A percentile compares a stretch with the other conserved stretches of the same genome.
Conservation (phyloP, 2,113 vertebrate species). For the Tachuris rubrigastra region DNA sequence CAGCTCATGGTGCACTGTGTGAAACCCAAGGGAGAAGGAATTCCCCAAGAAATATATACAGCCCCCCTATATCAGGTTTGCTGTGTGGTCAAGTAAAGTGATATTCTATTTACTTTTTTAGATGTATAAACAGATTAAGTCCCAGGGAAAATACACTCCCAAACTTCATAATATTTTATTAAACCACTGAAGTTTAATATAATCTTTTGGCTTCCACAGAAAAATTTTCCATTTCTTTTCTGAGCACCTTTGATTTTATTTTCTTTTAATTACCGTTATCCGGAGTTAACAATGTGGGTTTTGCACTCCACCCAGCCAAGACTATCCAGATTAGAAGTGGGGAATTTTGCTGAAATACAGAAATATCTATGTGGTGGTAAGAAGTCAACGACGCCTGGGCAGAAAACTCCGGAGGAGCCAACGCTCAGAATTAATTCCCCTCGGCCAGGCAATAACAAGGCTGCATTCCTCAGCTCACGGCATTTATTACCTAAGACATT, state of each 20-base stretch:
- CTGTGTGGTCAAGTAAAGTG: conserved; percentile 63
- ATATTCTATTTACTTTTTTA: conserved; percentile 63
- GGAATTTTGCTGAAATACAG: conserved; percentile 56
- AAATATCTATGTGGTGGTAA: background rate
- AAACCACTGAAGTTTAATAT: conserved; percentile 54
- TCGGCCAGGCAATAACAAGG: background rate
- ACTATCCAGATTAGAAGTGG: background rate
- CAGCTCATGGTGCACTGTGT: background rate
- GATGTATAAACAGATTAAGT: conserved; percentile 57
- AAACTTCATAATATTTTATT: conserved; percentile 58
- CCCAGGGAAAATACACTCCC: conserved; percentile 55
- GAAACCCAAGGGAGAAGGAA: conserved; percentile 31
- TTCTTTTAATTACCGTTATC: conserved; percentile 60
- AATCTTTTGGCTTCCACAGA: conserved; percentile 40
- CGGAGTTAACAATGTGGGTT: conserved; percentile 37
- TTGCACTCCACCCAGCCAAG: conserved; percentile 45
- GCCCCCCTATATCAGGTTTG: background rate
- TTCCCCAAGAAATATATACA: conserved; percentile 20
- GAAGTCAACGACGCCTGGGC: background rate
- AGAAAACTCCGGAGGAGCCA: background rate
- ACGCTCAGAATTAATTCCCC: background rate
- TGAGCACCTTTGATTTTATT: conserved; percentile 58
- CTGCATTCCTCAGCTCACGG: conserved; percentile 3
- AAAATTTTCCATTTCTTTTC: conserved; percentile 53
- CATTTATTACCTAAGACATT: background rate